A percentile compares a stretch with the other conserved stretches of the same genome.
These are phyloP conservation scores for Temnothorax longispinosus DNA, from an alignment of 1,140 invertebrate species.

Conservation along the genomic window DNA sequence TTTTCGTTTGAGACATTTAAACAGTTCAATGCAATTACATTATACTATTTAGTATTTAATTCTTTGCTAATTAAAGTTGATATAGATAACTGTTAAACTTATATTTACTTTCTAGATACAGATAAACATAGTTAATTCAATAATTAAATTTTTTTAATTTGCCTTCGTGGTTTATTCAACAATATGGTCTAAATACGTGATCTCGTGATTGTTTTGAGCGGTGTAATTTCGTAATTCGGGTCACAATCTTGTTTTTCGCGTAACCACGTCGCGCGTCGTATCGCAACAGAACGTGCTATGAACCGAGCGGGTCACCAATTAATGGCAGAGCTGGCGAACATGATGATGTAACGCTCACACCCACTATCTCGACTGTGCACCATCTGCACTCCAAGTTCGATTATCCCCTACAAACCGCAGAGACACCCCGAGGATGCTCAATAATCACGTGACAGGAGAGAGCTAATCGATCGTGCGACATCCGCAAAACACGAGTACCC, in stretches of 20 bases:
- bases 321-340: slow-evolving; percentile 1
- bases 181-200: neutral
- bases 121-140: neutral
- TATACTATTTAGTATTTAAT: neutral
- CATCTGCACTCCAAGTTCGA: slow-evolving; percentile 34
- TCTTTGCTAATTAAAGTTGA: neutral
- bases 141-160: neutral
- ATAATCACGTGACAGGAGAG: slow-evolving; percentile 24
- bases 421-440: slow-evolving; percentile 32
- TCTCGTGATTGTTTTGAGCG: neutral
- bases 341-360: slow-evolving; percentile 34
- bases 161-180: neutral
- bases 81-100: neutral
- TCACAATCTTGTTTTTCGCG: neutral
- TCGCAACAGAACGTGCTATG: neutral
- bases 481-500: neutral
- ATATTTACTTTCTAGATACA: neutral
- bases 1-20: neutral
- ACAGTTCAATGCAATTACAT: neutral
- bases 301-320: slow-evolving; percentile 20
- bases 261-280: neutral
- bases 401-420: slow-evolving; percentile 46
- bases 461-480: slow-evolving; percentile 48
- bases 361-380: slow-evolving; percentile 42
- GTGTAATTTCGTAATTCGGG: neutral